phyloP scores from a whole-genome alignment of 1,140 invertebrate species.

The Arctopsyche grandis region DNA sequence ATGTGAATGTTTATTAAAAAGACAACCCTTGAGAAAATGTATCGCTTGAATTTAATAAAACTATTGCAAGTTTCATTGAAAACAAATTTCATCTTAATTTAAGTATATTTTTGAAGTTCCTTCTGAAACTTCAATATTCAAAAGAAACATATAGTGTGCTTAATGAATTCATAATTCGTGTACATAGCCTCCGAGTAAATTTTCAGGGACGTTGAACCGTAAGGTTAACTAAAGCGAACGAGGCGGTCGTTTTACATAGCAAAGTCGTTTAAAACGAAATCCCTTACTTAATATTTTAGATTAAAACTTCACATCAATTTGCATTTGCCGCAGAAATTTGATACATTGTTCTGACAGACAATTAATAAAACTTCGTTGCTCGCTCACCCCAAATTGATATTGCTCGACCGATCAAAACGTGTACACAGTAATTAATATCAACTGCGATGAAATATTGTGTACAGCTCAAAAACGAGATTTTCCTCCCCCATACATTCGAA shows the following conservation, averaged over 20 bases:
- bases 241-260: background rate
- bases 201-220: slow-evolving; percentile 39
- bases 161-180: background rate
- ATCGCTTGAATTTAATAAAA: too few species aligned
- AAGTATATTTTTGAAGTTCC: too few species aligned
- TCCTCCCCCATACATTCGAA: too few species aligned
- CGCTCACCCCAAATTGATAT: slow-evolving; percentile 16
- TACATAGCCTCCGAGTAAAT: background rate
- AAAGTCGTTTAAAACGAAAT: slow-evolving; percentile 35
- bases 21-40: too few species aligned
- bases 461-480: too few species aligned
- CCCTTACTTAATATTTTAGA: slow-evolving; percentile 35
- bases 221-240: too few species aligned
- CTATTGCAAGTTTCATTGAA: too few species aligned
- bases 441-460: background rate
- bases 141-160: too few species aligned
- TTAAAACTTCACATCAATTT: slow-evolving; percentile 42
- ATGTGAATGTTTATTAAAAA: too few species aligned
- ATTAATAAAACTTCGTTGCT: slow-evolving; percentile 34
- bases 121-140: too few species aligned
- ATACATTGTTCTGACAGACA: slow-evolving; percentile 34
- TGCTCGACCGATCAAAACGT: slow-evolving; percentile 2
- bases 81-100: too few species aligned
- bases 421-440: background rate
- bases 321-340: slow-evolving; percentile 31